phyloP scores from a whole-genome alignment of 2,888 invertebrate species.

The Folsomia candida region DNA sequence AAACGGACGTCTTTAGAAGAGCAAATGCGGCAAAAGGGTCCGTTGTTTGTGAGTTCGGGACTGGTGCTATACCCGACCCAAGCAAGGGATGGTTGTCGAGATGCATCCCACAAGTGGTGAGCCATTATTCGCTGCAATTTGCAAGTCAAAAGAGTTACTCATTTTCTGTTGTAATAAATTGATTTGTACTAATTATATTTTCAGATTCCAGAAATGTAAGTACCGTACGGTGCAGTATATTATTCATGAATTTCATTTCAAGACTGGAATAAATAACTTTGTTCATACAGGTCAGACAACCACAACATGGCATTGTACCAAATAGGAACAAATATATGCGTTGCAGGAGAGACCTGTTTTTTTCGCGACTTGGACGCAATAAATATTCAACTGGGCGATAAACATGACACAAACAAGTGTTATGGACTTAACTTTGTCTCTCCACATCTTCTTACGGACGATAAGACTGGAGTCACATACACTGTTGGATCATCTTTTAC shows the following conservation, averaged over 20 bases:
- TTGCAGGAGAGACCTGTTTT: conserved; percentile 55
- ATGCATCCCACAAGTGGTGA: conserved; percentile 23
- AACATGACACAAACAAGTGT: conserved; percentile 53
- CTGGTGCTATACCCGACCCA: conserved; percentile 31
- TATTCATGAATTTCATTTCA: too few relatives aligned
- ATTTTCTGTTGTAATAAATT: neutral
- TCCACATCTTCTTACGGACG: conserved; percentile 56
- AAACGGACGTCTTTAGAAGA: conserved; percentile 42
- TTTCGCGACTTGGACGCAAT: conserved; percentile 56
- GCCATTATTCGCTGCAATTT: neutral
- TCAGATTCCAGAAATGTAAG: conserved; percentile 52
- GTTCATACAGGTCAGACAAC: conserved; percentile 43
- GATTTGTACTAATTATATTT: conserved; percentile 43
- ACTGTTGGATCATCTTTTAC: conserved; percentile 55
- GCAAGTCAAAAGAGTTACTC: neutral
- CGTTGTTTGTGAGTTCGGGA: conserved; percentile 47
- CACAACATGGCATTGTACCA: conserved; percentile 28
- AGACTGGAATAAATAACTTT: too few relatives aligned
- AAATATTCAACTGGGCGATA: conserved; percentile 54
- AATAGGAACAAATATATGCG: conserved; percentile 32
- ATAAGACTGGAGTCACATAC: conserved; percentile 54
- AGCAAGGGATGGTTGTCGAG: conserved; percentile 17
- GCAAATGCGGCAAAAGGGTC: conserved; percentile 40
- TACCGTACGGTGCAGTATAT: too few relatives aligned
- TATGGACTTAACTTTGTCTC: conserved; percentile 55